Percentiles rank a stretch among this genome's conserved stretches.
These are phyloP conservation scores for Crotophaga sulcirostris DNA, from an alignment of 2,113 vertebrate genomes.

Conservation along the genomic window DNA sequence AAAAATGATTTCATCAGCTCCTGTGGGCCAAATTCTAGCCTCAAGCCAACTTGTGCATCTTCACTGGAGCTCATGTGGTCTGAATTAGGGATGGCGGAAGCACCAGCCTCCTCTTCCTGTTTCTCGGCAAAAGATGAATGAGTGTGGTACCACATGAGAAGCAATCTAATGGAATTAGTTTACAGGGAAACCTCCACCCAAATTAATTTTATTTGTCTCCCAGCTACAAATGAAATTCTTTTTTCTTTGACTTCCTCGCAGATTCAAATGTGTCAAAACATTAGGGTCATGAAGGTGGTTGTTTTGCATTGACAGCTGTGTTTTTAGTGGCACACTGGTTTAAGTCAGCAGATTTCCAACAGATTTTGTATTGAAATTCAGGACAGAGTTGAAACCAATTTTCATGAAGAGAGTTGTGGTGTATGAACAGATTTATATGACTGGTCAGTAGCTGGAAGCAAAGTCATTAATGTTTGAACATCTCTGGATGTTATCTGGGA, in stretches of 20 bases:
- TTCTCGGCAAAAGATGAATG: slow-evolving; percentile 16
- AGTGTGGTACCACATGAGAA: slow-evolving; percentile 20
- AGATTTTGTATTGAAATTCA: slow-evolving; percentile 30
- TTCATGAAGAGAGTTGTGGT: slow-evolving; percentile 3
- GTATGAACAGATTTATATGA: slow-evolving; percentile 46
- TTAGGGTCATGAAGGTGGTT: neutral
- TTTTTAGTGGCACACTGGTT: slow-evolving; percentile 13
- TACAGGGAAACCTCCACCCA: neutral
- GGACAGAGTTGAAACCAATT: neutral
- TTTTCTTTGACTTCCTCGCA: slow-evolving; percentile 31
- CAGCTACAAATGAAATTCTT: slow-evolving; percentile 22
- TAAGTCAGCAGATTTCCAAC: slow-evolving; percentile 36
- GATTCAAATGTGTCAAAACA: slow-evolving; percentile 28
- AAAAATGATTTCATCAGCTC: neutral
- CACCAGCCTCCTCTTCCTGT: neutral
- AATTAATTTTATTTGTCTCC: slow-evolving; percentile 28
- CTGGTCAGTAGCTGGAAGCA: slow-evolving; percentile 43
- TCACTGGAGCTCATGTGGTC: neutral
- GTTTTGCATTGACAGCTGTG: neutral
- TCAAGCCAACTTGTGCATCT: neutral
- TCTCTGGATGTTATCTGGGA: slow-evolving; percentile 31
- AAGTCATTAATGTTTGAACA: slow-evolving; percentile 14
- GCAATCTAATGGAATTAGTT: slow-evolving; percentile 20
- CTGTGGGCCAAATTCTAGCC: neutral
- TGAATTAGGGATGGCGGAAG: slow-evolving; percentile 16